phyloP scores from a whole-genome alignment of 2,797 vertebrate genomes.

The Chrosomus eos region DNA sequence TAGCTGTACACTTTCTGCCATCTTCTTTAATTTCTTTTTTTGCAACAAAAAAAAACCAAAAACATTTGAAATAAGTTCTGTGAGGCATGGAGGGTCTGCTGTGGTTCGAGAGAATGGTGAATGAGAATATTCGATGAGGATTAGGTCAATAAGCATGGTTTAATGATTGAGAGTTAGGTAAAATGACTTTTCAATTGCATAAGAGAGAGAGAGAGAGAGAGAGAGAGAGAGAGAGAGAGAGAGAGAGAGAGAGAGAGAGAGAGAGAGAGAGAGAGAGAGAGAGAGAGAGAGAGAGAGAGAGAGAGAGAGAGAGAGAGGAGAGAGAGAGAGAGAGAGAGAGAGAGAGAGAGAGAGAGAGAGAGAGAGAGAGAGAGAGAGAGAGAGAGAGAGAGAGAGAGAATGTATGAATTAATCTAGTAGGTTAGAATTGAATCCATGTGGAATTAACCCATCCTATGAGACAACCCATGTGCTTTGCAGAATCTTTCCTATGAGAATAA shows the following conservation, averaged over 20 bases:
- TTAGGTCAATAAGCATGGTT: slow-evolving; percentile 60
- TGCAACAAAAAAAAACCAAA: background rate
- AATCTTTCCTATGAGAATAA: slow-evolving; percentile 42
- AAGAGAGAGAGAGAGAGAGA: too few species aligned
- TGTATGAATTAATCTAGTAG: slow-evolving; percentile 26
- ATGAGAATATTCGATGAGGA: too few species aligned
- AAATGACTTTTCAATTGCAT: slow-evolving; percentile 52
- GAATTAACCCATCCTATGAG: slow-evolving; percentile 63
- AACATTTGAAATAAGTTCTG: slow-evolving; percentile 44
- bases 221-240: background rate
- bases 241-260: slow-evolving; percentile 27
- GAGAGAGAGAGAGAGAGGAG: background rate
- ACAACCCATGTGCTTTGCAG: slow-evolving; percentile 42
- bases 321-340: background rate
- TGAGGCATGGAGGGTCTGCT: background rate
- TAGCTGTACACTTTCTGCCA: slow-evolving; percentile 52
- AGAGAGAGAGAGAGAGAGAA: background rate
- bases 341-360: background rate
- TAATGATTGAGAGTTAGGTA: slow-evolving; percentile 64
- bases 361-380: background rate
- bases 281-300: background rate
- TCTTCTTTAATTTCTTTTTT: slow-evolving; percentile 42
- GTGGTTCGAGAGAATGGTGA: slow-evolving; percentile 43
- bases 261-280: slow-evolving; percentile 24
- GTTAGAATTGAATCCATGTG: slow-evolving; percentile 55